Conservation (phyloP, 1,140 invertebrate genomes). For the Bemisia tabaci region DNA sequence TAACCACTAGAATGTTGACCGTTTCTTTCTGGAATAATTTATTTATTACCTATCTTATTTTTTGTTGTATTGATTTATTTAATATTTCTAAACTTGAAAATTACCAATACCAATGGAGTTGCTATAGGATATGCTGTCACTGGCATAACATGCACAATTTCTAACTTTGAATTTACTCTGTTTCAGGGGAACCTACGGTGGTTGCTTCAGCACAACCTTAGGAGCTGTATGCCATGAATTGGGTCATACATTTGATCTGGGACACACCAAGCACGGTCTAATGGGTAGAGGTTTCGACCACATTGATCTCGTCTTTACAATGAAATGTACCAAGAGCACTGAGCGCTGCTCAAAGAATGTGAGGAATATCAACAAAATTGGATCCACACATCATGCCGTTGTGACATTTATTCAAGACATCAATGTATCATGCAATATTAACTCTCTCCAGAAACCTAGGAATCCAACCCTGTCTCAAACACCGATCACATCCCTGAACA, state of each 20-base stretch:
- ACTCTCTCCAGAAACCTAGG: neutral
- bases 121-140: no score
- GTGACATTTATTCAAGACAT: neutral
- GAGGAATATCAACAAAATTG: neutral
- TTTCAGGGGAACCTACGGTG: slow-evolving; percentile 65
- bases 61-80: slow-evolving; percentile 13
- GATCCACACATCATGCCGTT: neutral
- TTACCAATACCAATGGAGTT: no score
- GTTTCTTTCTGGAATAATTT: no score
- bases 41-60: neutral
- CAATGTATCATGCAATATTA: neutral
- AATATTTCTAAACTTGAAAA: no score
- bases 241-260: slow-evolving; percentile 87
- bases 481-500: neutral
- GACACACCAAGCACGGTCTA: slow-evolving; percentile 77
- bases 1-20: no score
- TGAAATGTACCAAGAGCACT: neutral
- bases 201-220: slow-evolving; percentile 79
- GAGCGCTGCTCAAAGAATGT: neutral
- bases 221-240: slow-evolving; percentile 90
- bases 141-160: no score
- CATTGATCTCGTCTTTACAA: slow-evolving; percentile 56
- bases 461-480: neutral
- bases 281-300: slow-evolving; percentile 92
- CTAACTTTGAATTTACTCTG: no score